Percentiles rank a stretch among this genome's conserved stretches.
These are phyloP conservation scores for Trachelus stipa DNA, from an alignment of 2,888 invertebrate genomes.

Conservation along the genomic window DNA sequence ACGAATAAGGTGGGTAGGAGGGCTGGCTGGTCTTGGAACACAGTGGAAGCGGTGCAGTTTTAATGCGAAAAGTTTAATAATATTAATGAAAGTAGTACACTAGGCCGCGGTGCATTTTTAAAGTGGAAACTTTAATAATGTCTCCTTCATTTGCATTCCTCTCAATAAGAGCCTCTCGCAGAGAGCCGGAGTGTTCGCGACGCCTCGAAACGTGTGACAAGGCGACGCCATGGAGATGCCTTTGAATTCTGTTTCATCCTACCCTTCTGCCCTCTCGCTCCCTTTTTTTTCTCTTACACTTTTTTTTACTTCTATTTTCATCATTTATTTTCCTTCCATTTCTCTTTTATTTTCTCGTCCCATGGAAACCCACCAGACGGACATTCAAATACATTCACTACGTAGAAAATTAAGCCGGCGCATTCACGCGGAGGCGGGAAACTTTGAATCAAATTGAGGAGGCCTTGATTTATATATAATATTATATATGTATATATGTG, in stretches of 20 bases:
- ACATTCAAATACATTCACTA: background rate
- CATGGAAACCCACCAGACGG: background rate
- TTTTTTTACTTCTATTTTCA: background rate
- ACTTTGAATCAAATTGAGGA: background rate
- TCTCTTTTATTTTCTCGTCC: background rate
- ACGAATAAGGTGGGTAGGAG: rapidly evolving
- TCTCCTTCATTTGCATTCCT: conserved; percentile 46
- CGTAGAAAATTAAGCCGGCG: background rate
- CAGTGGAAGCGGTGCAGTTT: background rate
- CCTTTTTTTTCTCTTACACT: background rate
- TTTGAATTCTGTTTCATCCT: background rate
- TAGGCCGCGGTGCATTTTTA: conserved; percentile 33
- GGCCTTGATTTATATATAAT: background rate
- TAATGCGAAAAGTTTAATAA: conserved; percentile 40
- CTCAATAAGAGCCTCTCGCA: conserved; percentile 23
- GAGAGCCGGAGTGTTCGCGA: background rate
- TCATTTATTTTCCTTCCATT: background rate
- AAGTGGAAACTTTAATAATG: conserved; percentile 39
- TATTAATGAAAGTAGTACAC: conserved; percentile 42
- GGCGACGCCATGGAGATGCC: background rate
- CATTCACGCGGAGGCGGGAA: background rate
- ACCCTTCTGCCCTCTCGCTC: background rate
- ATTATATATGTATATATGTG: too few species aligned
- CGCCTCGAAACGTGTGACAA: background rate
- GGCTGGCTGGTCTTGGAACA: background rate